phyloP scores from a whole-genome alignment of 2,888 invertebrate genomes.

The Patella depressa region DNA sequence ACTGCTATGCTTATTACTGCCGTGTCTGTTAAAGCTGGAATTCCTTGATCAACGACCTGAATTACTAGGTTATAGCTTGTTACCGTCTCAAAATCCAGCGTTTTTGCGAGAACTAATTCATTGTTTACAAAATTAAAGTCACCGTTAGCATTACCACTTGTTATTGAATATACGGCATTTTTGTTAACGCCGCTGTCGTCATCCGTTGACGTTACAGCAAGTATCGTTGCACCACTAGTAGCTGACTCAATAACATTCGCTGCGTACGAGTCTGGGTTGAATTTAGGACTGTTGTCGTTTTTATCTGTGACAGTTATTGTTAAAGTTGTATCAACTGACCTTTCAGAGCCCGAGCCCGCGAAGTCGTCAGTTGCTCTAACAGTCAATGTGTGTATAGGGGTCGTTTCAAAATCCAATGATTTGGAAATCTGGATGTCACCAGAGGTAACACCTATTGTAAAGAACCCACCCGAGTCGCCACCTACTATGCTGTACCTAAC shows the following conservation, averaged over 20 bases:
- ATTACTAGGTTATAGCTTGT: constrained; percentile 41
- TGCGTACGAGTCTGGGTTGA: constrained; percentile 92
- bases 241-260: constrained; percentile 91
- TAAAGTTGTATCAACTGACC: constrained; percentile 76
- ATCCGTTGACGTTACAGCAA: constrained; percentile 45
- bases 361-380: constrained; percentile 45
- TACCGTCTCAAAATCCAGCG: constrained; percentile 54
- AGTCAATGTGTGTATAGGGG: constrained; percentile 32
- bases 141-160: constrained; percentile 29
- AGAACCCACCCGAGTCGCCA: constrained; percentile 29
- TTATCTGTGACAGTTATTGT: constrained; percentile 92
- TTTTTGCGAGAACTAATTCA: constrained; percentile 22
- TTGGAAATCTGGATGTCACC: constrained; percentile 18
- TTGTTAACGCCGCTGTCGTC: constrained; percentile 48
- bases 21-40: constrained; percentile 22
- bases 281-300: constrained; percentile 93
- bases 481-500: constrained; percentile 41
- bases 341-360: constrained; percentile 35
- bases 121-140: constrained; percentile 28
- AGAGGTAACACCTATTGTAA: constrained; percentile 27
- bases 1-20: constrained; percentile 19
- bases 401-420: constrained; percentile 39
- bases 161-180: constrained; percentile 36
- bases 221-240: constrained; percentile 70
- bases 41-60: constrained; percentile 40